Evolutionary conservation across 2,113 vertebrate species (phyloP).

Genomic region (Sinocyclocheilus grahami): DNA sequence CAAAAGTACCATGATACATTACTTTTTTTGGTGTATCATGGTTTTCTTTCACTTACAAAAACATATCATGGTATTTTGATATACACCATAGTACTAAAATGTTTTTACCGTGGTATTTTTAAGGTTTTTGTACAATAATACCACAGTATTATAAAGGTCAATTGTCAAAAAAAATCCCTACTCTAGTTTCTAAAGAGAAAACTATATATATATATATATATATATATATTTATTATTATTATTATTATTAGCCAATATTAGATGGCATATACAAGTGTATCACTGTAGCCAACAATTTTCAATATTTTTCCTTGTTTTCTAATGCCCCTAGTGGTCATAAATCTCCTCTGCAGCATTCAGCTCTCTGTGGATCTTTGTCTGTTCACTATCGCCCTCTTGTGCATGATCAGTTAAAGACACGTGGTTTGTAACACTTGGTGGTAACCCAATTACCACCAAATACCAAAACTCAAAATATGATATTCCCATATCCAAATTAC

Average conservation of each 20-base stretch:
- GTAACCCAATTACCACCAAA: no score
- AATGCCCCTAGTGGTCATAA: slow-evolving; percentile 18
- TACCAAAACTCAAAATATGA: no score
- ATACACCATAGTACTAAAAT: no score
- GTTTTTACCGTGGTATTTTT: not conserved
- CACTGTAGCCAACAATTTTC: not conserved
- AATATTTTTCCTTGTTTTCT: not conserved
- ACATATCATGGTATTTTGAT: not conserved
- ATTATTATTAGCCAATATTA: no score
- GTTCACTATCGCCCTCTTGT: slow-evolving; percentile 26
- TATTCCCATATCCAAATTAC: no score
- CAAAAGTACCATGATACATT: not conserved
- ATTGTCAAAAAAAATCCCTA: not conserved
- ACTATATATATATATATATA: not conserved
- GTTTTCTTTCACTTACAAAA: not conserved
- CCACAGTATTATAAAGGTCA: not conserved
- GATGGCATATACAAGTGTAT: not conserved
- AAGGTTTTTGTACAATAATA: not conserved
- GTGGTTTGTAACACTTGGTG: not conserved
- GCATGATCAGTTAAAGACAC: not conserved
- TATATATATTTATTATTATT: no score
- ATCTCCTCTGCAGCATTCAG: not conserved
- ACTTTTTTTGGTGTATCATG: not conserved
- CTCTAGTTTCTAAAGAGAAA: not conserved
- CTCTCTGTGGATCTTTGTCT: not conserved